Percentiles rank a stretch among this genome's conserved stretches.
Conservation (phyloP, 2,113 vertebrate species). For the Chascanopsetta lugubris region DNA sequence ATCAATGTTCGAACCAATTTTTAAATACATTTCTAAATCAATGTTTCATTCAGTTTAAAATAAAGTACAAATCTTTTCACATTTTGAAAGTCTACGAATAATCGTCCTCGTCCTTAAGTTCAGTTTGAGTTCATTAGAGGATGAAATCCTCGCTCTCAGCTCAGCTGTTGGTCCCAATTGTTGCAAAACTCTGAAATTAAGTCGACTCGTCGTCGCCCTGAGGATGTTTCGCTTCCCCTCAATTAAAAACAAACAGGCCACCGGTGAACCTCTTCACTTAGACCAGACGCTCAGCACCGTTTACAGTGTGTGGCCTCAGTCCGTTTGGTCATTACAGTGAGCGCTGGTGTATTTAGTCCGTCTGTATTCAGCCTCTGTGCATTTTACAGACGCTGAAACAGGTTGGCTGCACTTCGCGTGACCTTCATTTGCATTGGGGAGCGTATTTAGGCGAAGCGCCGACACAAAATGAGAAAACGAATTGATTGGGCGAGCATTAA, state of each 20-base stretch:
- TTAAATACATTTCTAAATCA: no score
- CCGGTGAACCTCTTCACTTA: slow-evolving; percentile 19
- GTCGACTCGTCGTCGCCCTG: not conserved
- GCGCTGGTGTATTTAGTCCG: slow-evolving; percentile 20
- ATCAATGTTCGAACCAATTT: no score
- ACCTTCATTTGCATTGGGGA: slow-evolving; percentile 31
- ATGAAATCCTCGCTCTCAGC: not conserved
- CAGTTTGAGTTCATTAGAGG: not conserved
- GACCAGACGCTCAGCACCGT: slow-evolving; percentile 20
- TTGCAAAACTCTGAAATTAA: not conserved
- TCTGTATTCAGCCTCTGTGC: slow-evolving; percentile 24
- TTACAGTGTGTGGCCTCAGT: slow-evolving; percentile 4
- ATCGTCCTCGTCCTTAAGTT: not conserved
- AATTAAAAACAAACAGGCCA: slow-evolving; percentile 16
- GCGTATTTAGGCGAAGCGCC: not conserved
- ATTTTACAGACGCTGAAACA: slow-evolving; percentile 39
- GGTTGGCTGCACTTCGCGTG: slow-evolving; percentile 42
- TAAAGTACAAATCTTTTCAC: not conserved
- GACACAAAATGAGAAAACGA: slow-evolving; percentile 4
- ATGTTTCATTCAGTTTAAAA: no score
- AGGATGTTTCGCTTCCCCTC: slow-evolving; percentile 8
- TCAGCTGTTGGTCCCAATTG: not conserved
- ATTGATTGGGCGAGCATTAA: slow-evolving; percentile 22
- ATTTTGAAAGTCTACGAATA: not conserved
- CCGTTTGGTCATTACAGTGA: slow-evolving; percentile 43